Evolutionary conservation across 1,140 invertebrate genomes (phyloP).

Genomic region (Tetramorium alpestre): DNA sequence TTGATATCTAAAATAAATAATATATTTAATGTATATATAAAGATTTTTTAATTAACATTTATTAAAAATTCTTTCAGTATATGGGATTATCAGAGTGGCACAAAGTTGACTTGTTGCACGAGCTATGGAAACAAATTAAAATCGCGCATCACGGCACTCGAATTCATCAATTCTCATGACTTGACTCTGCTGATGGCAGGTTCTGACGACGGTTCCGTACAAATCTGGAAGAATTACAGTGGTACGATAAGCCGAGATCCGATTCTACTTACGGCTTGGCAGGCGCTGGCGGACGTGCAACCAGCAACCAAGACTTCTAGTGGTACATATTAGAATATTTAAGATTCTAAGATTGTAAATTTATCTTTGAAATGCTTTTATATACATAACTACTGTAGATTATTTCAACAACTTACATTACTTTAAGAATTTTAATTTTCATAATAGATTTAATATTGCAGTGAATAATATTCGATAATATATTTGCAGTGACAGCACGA

Average conservation of each 20-base stretch:
- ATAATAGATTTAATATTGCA: not conserved
- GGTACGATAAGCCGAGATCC: slow-evolving; percentile 86
- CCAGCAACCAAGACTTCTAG: slow-evolving; percentile 78
- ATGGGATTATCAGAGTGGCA: slow-evolving; percentile 90
- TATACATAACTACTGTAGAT: not conserved
- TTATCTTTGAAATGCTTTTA: not conserved
- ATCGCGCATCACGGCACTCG: slow-evolving; percentile 91
- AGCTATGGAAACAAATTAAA: slow-evolving; percentile 79
- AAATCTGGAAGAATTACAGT: slow-evolving; percentile 88
- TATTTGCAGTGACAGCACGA: slow-evolving; percentile 83
- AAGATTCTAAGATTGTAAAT: not conserved
- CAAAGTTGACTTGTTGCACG: slow-evolving; percentile 87
- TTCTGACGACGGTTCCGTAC: slow-evolving; percentile 92
- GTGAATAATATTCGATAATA: not conserved
- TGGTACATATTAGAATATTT: slow-evolving; percentile 76
- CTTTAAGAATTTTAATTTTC: not conserved
- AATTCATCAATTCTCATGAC: slow-evolving; percentile 96
- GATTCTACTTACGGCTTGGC: slow-evolving; percentile 92
- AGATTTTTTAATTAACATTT: not conserved
- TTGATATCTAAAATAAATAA: not conserved
- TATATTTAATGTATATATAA: not conserved
- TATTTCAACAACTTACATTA: not conserved
- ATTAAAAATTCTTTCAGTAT: slow-evolving; percentile 83
- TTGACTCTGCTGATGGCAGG: slow-evolving; percentile 90
- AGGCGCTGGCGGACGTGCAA: slow-evolving; percentile 91